These are phyloP conservation scores for Anoplius nigerrimus DNA, from an alignment of 2,888 invertebrate species.

Conservation along the genomic window DNA sequence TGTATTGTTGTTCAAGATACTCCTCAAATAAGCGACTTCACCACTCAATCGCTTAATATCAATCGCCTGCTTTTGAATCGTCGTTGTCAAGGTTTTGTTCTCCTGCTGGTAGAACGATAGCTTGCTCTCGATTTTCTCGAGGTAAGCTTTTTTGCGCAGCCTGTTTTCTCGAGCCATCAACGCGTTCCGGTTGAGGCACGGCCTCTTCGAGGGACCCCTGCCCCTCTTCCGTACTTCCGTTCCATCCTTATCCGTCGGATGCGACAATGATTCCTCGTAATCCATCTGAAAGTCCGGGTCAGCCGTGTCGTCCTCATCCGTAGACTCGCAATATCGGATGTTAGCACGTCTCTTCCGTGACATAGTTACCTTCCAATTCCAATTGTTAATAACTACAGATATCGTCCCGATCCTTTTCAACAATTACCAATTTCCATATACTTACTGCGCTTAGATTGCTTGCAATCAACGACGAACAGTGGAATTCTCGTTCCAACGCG, in stretches of 20 bases:
- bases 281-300: conserved; percentile 28
- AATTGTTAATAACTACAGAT: too few species aligned
- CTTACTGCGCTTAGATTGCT: too few species aligned
- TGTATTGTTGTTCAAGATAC: conserved; percentile 77
- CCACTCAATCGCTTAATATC: conserved; percentile 76
- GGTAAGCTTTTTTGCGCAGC: conserved; percentile 79
- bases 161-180: conserved; percentile 81
- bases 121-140: conserved; percentile 78
- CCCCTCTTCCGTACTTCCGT: conserved; percentile 34
- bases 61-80: conserved; percentile 75
- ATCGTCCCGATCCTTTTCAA: too few species aligned
- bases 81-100: conserved; percentile 75
- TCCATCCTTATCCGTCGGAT: background rate
- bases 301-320: conserved; percentile 28
- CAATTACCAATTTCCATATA: too few species aligned
- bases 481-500: too few species aligned
- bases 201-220: conserved; percentile 67
- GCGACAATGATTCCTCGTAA: conserved; percentile 25
- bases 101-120: conserved; percentile 73
- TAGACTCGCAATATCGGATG: conserved; percentile 30
- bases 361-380: conserved; percentile 18
- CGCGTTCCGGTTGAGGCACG: conserved; percentile 78
- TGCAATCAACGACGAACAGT: too few species aligned
- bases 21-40: conserved; percentile 78
- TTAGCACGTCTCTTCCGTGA: conserved; percentile 20